Percentiles rank a stretch among this genome's conserved stretches.
phyloP scores from a whole-genome alignment of 2,797 vertebrate genomes.

The Micrastur ruficollis region DNA sequence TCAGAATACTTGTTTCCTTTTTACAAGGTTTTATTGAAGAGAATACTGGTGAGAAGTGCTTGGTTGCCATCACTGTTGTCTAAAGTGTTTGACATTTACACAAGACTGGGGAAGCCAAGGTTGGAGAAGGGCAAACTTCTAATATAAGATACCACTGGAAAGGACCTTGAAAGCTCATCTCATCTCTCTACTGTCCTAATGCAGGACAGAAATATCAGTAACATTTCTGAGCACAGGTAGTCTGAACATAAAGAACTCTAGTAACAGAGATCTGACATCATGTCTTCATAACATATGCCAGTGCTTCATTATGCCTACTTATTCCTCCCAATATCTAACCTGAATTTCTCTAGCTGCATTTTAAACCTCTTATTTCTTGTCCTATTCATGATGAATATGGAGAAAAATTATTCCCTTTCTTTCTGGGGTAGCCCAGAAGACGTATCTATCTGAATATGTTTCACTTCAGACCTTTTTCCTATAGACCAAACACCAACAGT shows the following conservation, averaged over 20 bases:
- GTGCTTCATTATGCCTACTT: neutral
- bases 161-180: neutral
- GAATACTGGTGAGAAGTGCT: neutral
- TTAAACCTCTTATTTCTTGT: neutral
- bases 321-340: neutral
- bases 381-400: neutral
- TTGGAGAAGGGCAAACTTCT: neutral
- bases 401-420: neutral
- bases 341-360: neutral
- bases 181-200: neutral
- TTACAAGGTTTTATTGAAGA: neutral
- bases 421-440: neutral
- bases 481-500: neutral
- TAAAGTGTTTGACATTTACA: neutral
- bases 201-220: neutral
- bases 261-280: neutral
- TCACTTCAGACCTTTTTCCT: neutral
- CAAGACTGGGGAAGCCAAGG: neutral
- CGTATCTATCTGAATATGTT: neutral
- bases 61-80: neutral
- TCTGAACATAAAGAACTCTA: neutral
- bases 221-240: neutral
- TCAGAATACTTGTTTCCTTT: neutral
- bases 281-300: neutral
- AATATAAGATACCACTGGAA: neutral